phyloP scores from a whole-genome alignment of 2,113 vertebrate species.

The Ctenomys sociabilis region DNA sequence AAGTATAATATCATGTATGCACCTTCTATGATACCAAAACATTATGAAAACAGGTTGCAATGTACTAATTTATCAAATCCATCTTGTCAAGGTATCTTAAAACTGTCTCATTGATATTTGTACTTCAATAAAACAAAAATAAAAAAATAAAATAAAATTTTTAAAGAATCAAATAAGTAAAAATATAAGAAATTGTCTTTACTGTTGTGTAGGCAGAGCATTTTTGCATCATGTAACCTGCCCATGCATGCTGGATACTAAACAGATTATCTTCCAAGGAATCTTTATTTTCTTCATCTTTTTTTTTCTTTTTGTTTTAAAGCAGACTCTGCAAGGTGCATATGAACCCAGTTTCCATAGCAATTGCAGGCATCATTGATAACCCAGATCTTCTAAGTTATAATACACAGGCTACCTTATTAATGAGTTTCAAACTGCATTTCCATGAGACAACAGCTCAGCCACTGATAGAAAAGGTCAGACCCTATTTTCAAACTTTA shows the following conservation, averaged over 20 bases:
- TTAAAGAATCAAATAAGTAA: not conserved
- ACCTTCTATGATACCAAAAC: too few species aligned
- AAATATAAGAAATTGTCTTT: constrained; percentile 65
- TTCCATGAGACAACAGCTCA: constrained; percentile 58
- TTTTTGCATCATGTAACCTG: constrained; percentile 79
- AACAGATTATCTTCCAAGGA: constrained; percentile 80
- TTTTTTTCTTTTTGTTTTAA: constrained; percentile 45
- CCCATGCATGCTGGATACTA: constrained; percentile 77
- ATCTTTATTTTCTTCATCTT: constrained; percentile 55
- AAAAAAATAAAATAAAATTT: too few species aligned
- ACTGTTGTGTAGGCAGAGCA: constrained; percentile 71
- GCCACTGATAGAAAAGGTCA: constrained; percentile 72
- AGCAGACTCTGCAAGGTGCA: constrained; percentile 69
- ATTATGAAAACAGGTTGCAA: too few species aligned
- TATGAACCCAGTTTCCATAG: constrained; percentile 83
- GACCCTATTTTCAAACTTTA: constrained; percentile 73
- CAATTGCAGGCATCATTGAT: constrained; percentile 83
- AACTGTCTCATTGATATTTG: too few species aligned
- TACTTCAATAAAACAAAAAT: too few species aligned
- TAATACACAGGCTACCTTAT: constrained; percentile 74
- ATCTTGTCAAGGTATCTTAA: too few species aligned
- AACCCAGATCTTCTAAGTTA: constrained; percentile 82
- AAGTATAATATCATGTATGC: too few species aligned
- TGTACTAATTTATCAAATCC: too few species aligned
- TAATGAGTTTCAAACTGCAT: constrained; percentile 79